Percentiles rank a stretch among this genome's conserved stretches.
phyloP scores from a whole-genome alignment of 1,140 invertebrate species.

The Drosophila littoralis region DNA sequence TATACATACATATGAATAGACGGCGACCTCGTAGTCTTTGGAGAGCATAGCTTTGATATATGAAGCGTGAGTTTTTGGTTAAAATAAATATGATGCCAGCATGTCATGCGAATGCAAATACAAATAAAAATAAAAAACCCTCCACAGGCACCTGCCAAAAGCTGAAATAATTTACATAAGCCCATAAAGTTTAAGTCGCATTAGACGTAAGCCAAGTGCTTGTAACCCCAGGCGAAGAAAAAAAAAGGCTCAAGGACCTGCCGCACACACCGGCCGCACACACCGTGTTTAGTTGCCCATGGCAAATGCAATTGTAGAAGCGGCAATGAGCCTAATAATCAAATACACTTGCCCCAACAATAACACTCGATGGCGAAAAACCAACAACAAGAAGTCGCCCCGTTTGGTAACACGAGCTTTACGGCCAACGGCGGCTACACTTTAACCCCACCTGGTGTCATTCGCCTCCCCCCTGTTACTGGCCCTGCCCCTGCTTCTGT shows the following conservation, averaged over 20 bases:
- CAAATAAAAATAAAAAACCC: background rate
- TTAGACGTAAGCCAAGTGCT: slow-evolving; percentile 68
- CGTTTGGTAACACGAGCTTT: slow-evolving; percentile 47
- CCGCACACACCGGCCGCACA: slow-evolving; percentile 14
- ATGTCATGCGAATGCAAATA: slow-evolving; percentile 22
- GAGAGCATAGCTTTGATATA: slow-evolving; percentile 37
- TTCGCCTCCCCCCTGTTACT: background rate
- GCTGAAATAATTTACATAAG: slow-evolving; percentile 70
- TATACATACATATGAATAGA: too few relatives aligned
- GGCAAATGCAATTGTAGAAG: slow-evolving; percentile 76
- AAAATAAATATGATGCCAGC: slow-evolving; percentile 42
- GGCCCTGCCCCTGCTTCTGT: background rate
- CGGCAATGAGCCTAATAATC: slow-evolving; percentile 79
- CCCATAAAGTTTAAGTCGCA: slow-evolving; percentile 78
- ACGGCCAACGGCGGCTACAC: slow-evolving; percentile 59
- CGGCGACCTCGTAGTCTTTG: background rate
- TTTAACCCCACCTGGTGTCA: slow-evolving; percentile 57
- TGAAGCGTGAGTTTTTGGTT: slow-evolving; percentile 32
- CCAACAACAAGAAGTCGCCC: slow-evolving; percentile 49
- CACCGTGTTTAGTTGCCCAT: slow-evolving; percentile 66
- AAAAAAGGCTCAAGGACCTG: slow-evolving; percentile 16
- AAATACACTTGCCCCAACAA: slow-evolving; percentile 67
- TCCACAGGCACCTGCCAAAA: slow-evolving; percentile 26
- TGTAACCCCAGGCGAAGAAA: slow-evolving; percentile 25
- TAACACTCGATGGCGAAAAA: slow-evolving; percentile 38